These are phyloP conservation scores for Aphelinus atriplicis DNA, from an alignment of 1,140 invertebrate genomes.

Conservation along the genomic window DNA sequence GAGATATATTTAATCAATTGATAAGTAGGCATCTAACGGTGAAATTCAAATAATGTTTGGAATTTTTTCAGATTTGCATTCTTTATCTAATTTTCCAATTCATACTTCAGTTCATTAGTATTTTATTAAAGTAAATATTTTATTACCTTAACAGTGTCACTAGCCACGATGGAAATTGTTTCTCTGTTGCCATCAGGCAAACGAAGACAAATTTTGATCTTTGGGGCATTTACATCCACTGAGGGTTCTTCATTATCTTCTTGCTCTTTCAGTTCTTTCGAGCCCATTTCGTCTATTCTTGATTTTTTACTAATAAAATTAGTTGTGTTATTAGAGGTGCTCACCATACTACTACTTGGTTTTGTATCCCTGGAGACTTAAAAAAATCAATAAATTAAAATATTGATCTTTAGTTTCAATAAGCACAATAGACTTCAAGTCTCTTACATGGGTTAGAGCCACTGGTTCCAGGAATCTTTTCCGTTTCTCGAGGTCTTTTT, in stretches of 20 bases:
- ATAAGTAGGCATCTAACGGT: too few species aligned
- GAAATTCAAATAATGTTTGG: too few species aligned
- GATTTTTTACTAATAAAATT: constrained; percentile 57
- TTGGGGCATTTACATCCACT: constrained; percentile 48
- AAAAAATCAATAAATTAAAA: constrained; percentile 24
- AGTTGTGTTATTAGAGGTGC: constrained; percentile 42
- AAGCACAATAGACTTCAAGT: constrained; percentile 8
- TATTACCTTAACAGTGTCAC: constrained; percentile 56
- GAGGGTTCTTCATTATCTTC: constrained; percentile 47
- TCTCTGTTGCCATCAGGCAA: constrained; percentile 61
- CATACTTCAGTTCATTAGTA: too few species aligned
- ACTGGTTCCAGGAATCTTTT: constrained; percentile 30
- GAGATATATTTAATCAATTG: too few species aligned
- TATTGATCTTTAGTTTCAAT: background rate
- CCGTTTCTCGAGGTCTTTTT: constrained; percentile 36
- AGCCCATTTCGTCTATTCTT: constrained; percentile 55
- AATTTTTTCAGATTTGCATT: too few species aligned
- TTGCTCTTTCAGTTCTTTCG: constrained; percentile 46
- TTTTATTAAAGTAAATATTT: constrained; percentile 19
- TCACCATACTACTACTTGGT: constrained; percentile 53
- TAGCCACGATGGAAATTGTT: constrained; percentile 57
- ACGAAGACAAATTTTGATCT: constrained; percentile 59
- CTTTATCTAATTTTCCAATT: too few species aligned
- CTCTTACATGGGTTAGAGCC: constrained; percentile 31
- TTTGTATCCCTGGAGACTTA: constrained; percentile 47